Evolutionary conservation across 2,888 invertebrate genomes (phyloP).

Genomic region (Drosophila mimica): DNA sequence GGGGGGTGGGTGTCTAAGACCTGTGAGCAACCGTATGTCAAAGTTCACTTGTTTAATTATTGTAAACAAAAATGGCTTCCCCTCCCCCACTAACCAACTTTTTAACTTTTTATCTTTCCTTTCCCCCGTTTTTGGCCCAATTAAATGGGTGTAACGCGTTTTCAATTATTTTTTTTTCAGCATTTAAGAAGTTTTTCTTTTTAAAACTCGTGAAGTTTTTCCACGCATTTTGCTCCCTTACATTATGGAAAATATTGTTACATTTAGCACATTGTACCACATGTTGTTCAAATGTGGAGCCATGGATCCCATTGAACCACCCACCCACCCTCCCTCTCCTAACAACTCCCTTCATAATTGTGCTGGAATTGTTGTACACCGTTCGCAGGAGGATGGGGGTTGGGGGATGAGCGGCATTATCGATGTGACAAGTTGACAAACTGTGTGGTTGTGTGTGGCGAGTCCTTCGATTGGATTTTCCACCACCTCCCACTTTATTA

Average conservation of each 20-base stretch:
- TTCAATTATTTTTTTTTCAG: conserved; percentile 31
- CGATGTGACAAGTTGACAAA: conserved; percentile 78
- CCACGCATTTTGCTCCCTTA: conserved; percentile 25
- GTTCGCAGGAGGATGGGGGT: background rate
- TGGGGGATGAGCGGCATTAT: conserved; percentile 41
- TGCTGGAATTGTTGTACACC: conserved; percentile 47
- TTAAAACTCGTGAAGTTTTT: conserved; percentile 26
- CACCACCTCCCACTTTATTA: background rate
- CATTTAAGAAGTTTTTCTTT: conserved; percentile 27
- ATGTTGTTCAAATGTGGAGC: conserved; percentile 20
- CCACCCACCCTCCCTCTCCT: background rate
- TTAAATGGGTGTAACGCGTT: conserved; percentile 69
- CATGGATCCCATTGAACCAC: background rate
- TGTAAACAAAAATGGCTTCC: conserved; percentile 64
- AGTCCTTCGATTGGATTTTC: conserved; percentile 1
- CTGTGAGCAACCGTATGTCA: conserved; percentile 69
- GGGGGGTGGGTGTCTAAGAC: conserved; percentile 15
- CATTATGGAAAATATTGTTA: conserved; percentile 43
- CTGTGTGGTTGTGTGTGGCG: conserved; percentile 35
- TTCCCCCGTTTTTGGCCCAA: conserved; percentile 46
- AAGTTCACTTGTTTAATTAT: conserved; percentile 78
- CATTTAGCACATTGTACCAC: conserved; percentile 40
- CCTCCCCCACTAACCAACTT: conserved; percentile 2
- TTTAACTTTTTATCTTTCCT: background rate
- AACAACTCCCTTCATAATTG: conserved; percentile 60